These are phyloP conservation scores for Stramonita haemastoma DNA, from an alignment of 2,888 invertebrate genomes.

Conservation along the genomic window DNA sequence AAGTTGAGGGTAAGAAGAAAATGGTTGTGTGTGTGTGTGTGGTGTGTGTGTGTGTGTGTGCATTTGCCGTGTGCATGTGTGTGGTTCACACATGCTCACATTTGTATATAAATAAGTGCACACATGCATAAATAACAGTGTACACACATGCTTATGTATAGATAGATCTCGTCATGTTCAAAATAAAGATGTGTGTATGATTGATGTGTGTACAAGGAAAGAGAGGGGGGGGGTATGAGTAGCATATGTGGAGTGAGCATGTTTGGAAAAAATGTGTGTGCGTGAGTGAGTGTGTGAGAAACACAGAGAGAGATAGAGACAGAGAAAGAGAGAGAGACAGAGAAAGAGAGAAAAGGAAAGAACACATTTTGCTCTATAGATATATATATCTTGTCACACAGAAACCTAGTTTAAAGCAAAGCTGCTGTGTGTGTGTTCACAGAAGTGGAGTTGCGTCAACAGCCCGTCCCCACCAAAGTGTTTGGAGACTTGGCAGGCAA, in stretches of 20 bases:
- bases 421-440: slow-evolving; percentile 50
- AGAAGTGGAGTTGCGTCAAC: slow-evolving; percentile 84
- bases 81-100: too few species aligned
- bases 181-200: too few species aligned
- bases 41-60: not conserved
- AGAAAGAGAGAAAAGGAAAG: not conserved
- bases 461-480: slow-evolving; percentile 91
- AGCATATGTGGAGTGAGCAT: too few species aligned
- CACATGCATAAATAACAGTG: too few species aligned
- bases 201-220: not conserved
- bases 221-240: too few species aligned
- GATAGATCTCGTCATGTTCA: too few species aligned
- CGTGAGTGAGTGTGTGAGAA: not conserved
- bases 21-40: not conserved
- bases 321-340: too few species aligned
- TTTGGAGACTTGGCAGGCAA: slow-evolving; percentile 83
- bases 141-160: too few species aligned
- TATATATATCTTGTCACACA: not conserved
- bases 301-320: too few species aligned
- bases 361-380: not conserved
- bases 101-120: too few species aligned
- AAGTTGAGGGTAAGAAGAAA: slow-evolving; percentile 65
- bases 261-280: not conserved
- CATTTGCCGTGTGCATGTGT: not conserved
- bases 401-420: not conserved